Evolutionary conservation across 1,140 invertebrate species (phyloP).

Genomic region (Drosophila elegans): DNA sequence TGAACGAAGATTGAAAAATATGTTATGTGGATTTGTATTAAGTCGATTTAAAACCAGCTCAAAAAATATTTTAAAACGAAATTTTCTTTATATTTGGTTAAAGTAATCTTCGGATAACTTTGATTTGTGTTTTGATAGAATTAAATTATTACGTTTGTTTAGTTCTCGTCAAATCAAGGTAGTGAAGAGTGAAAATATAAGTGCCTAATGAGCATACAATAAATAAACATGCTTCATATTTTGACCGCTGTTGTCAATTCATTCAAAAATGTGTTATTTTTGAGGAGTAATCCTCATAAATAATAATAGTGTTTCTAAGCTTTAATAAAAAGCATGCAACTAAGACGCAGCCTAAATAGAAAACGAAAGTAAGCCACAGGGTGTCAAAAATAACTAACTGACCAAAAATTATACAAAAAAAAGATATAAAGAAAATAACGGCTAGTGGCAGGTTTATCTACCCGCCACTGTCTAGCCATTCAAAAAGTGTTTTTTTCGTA

Average conservation of each 20-base stretch:
- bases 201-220: no score
- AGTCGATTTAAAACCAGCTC: no score
- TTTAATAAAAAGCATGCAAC: background rate
- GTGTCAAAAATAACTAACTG: no score
- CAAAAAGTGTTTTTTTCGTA: constrained; percentile 58
- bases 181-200: no score
- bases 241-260: background rate
- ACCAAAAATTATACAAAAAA: background rate
- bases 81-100: no score
- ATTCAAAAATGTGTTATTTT: constrained; percentile 9
- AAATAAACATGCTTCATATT: background rate
- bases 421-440: background rate
- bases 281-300: background rate
- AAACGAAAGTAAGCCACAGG: background rate
- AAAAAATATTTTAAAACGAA: no score
- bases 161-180: no score
- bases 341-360: background rate
- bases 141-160: no score
- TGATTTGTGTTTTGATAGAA: no score
- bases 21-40: no score
- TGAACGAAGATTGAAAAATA: no score
- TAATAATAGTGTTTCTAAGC: background rate
- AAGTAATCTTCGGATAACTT: no score
- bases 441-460: constrained; percentile 1
- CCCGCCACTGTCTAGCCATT: constrained; percentile 49